Evolutionary conservation across 2,888 invertebrate genomes (phyloP), one percentile per base, ranked within the genome.

Genomic region (Ophion slaviceki): DNA sequence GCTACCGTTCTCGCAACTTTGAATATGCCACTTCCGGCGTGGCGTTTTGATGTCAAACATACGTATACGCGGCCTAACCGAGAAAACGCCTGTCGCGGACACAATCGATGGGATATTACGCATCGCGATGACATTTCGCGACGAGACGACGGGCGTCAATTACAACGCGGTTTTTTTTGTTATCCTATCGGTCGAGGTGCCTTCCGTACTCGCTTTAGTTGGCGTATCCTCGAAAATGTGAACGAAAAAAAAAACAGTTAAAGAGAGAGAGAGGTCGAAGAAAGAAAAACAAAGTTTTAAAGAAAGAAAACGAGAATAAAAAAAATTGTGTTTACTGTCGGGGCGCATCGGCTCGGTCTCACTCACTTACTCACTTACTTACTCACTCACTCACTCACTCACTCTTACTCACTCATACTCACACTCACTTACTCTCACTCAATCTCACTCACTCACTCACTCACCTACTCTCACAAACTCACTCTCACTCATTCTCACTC

Each of bases 1-100:
- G 57, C 59, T 47, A 80, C 75, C 59, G 47, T 70, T 78, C 61
- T 14, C 11, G 40, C 32, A 53, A 53, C 53, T 53, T 71, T 20
- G 20, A 47, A 24, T 74, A 47, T 61, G 36, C 53, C 40, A 74
- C 74, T 75, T 81, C 80, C 80, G 80, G 32, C 59, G 10, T 7
- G 28, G 2, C 24, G 20, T 4, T 17, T 28, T 71, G 32, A 71
- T 14, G 28, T 57, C 11, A 0, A 59, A 57, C 2, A 53, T 8
- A 70, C 28, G 17, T 40, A 40, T 7, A 40, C 40, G 1, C 40
- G 40, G 40, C 7, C 8, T 40, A 8, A 40, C 7, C 40, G 40
- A 40, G 40, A 40, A 14, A 53, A 53, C 53, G 53, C 17, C 17
- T 14, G 17, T 17, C 53, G 53, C 53, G 14, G 14, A 53, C 14